Conservation (phyloP, 2,113 vertebrate species). For the Psilopogon haemacephalus region DNA sequence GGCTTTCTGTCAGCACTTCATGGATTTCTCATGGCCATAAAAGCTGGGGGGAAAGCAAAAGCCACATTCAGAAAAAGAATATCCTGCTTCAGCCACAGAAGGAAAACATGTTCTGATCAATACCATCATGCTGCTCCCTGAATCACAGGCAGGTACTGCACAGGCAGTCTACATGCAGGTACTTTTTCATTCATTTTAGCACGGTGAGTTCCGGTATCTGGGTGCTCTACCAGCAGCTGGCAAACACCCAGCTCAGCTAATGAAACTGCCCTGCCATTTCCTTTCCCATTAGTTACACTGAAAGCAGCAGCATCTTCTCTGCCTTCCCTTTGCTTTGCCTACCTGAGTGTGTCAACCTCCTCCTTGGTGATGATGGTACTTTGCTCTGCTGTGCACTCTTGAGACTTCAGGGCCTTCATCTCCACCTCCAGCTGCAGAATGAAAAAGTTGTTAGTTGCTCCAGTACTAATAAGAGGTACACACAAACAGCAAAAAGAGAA, state of each 20-base stretch:
- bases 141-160: neutral
- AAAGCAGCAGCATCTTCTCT: neutral
- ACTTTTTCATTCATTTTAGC: fast-evolving
- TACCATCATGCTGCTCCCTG: neutral
- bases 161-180: fast-evolving
- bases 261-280: neutral
- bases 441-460: conserved; percentile 13
- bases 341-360: conserved; percentile 75
- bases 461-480: neutral
- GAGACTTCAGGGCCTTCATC: conserved; percentile 74
- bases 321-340: neutral
- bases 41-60: neutral
- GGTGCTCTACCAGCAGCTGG: neutral
- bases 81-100: neutral
- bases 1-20: neutral
- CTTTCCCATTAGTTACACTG: neutral
- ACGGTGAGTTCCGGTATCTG: neutral
- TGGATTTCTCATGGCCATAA: neutral
- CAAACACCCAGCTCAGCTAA: neutral
- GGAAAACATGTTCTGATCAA: neutral
- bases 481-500: neutral
- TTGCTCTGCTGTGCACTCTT: conserved; percentile 54
- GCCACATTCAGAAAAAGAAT: neutral
- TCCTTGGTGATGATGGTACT: conserved; percentile 67
- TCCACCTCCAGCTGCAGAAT: conserved; percentile 76